Conservation (phyloP, 2,797 vertebrate genomes). For the Myiotriccus ornatus region DNA sequence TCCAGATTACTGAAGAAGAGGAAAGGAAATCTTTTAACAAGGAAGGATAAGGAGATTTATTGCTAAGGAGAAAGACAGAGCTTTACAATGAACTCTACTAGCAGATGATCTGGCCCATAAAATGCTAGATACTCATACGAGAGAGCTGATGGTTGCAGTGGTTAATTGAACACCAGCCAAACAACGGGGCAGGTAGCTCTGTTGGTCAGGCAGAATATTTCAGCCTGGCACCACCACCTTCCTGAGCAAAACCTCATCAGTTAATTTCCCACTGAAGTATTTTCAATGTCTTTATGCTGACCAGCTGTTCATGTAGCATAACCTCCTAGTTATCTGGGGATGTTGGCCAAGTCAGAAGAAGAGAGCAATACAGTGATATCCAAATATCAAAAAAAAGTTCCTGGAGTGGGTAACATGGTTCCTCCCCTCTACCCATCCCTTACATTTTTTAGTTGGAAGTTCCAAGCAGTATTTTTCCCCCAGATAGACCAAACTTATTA, state of each 20-base stretch:
- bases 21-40: background rate
- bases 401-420: background rate
- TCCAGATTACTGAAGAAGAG: background rate
- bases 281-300: background rate
- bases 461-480: fast-evolving
- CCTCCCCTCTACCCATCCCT: background rate
- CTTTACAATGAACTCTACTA: background rate
- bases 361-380: background rate
- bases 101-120: background rate
- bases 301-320: background rate
- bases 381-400: background rate
- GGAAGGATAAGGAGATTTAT: background rate
- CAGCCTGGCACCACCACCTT: background rate
- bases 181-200: background rate
- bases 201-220: background rate
- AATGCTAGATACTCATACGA: background rate
- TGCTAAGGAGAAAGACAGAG: background rate
- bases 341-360: background rate
- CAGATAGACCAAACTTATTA: background rate
- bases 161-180: background rate
- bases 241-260: background rate
- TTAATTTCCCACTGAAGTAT: background rate
- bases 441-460: background rate
- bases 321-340: background rate
- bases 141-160: background rate